Evolutionary conservation across 2,888 invertebrate species (phyloP), one percentile per base, ranked within the genome.

Genomic region (Trachelus stipa): DNA sequence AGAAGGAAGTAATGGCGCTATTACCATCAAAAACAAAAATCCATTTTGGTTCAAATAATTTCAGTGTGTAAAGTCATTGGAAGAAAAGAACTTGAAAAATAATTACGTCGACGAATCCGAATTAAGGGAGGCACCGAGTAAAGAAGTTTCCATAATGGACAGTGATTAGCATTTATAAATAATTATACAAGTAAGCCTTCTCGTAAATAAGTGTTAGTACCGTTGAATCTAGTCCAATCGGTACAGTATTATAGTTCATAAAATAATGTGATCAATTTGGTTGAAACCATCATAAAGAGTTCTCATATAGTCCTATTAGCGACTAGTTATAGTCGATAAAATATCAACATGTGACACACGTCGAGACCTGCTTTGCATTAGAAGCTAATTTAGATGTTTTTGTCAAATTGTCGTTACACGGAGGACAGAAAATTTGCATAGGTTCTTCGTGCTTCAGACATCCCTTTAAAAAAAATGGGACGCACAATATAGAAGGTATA

Each of bases 81-180:
- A 90, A 79, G 91, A 91, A 81, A 90, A 87, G 80, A 91, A 91
- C 81, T 85, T 88, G 80, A 91, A 89, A 79, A 89, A 88, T 81
- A 87, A 86, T 85, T 91, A 89, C 80, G 90, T 90, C 34, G 91
- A 91, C 78, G 91, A 91, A 74, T 91, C 91, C 34, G 89, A 91
- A 75, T 81, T 90, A 76, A 90, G 88, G 76, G 90, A 90, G 80
- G 79, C 81, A 68, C 81, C 85, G 73, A 84, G 81, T 79, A 89
- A 87, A 84, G 90, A 90, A 74, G 86, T 87, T 68, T 82, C 85
- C 76, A 86, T 86, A 74, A 86, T 90, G 86, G 91, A 91, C 80
- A 90, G 88, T 79, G 91, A 91, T 85, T 91, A 88, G 86, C 83
- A 81, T 68, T 30, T 23, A 69, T 74, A 37, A 12, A 73, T 68